A percentile compares a stretch with the other conserved stretches of the same genome.
These are phyloP conservation scores for Recurvirostra avosetta DNA, from an alignment of 2,113 vertebrate genomes.

Conservation along the genomic window DNA sequence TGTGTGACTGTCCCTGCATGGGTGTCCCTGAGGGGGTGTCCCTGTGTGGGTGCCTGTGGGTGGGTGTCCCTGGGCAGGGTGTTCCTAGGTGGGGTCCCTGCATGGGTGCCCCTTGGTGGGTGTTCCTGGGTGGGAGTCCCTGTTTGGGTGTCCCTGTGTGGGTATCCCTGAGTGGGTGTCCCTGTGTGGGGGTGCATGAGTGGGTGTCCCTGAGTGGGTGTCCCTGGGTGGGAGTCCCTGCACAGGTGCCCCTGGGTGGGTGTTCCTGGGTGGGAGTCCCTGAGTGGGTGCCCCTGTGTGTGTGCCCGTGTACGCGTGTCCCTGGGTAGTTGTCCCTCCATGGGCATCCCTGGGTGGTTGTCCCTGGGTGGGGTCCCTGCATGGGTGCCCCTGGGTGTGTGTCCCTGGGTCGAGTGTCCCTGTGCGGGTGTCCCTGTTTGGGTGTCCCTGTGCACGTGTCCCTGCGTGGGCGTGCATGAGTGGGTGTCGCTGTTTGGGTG, in stretches of 20 bases:
- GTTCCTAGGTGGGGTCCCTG: background rate
- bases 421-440: too few species aligned
- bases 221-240: rapidly evolving
- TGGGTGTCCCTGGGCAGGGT: too few species aligned
- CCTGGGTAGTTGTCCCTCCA: background rate
- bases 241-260: too few species aligned
- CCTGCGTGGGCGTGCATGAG: background rate
- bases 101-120: rapidly evolving
- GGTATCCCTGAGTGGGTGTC: background rate
- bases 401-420: background rate
- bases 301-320: background rate
- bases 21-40: too few species aligned
- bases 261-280: background rate
- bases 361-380: too few species aligned
- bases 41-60: too few species aligned
- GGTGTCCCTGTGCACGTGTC: too few species aligned
- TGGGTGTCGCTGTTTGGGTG: background rate
- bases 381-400: background rate
- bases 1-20: rapidly evolving
- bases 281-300: too few species aligned
- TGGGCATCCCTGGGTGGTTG: background rate
- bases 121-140: rapidly evolving
- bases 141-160: rapidly evolving
- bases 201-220: too few species aligned
- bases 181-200: too few species aligned